Evolutionary conservation across 2,113 vertebrate genomes (phyloP).

Genomic region (Heterotilapia buettikoferi): DNA sequence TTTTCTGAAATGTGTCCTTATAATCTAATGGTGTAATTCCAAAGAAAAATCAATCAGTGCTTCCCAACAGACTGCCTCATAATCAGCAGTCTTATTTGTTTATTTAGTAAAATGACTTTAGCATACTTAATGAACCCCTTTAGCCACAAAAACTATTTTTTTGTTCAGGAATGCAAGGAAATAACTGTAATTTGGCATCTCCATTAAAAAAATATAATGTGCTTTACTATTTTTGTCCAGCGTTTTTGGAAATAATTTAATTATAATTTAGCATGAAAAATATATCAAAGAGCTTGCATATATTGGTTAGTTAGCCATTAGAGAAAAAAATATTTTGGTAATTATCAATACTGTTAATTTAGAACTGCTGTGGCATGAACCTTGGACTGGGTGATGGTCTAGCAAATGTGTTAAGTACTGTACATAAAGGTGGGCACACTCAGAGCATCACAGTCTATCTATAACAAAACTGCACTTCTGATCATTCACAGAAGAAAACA

Average conservation of each 20-base stretch:
- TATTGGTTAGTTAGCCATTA: not conserved
- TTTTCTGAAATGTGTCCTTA: not conserved
- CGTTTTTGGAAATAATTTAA: rapidly evolving
- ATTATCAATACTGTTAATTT: not conserved
- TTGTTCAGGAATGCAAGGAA: not conserved
- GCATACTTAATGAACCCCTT: not conserved
- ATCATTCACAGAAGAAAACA: not conserved
- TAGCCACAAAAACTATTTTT: not conserved
- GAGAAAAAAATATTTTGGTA: not conserved
- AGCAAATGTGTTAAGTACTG: not conserved
- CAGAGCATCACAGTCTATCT: not conserved
- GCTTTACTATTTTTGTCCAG: not conserved
- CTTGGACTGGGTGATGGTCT: not conserved
- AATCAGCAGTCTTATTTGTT: not conserved
- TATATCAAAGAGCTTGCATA: not conserved
- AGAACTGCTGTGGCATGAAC: not conserved
- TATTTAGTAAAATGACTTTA: not conserved
- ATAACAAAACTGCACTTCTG: not conserved
- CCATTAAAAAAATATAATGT: not conserved
- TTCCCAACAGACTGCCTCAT: not conserved
- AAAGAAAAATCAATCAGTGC: not conserved
- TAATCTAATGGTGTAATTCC: not conserved
- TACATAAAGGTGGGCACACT: not conserved
- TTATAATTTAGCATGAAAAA: not conserved
- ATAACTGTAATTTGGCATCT: not conserved